phyloP scores from a whole-genome alignment of 2,797 vertebrate species.

The Pelochelys cantorii region DNA sequence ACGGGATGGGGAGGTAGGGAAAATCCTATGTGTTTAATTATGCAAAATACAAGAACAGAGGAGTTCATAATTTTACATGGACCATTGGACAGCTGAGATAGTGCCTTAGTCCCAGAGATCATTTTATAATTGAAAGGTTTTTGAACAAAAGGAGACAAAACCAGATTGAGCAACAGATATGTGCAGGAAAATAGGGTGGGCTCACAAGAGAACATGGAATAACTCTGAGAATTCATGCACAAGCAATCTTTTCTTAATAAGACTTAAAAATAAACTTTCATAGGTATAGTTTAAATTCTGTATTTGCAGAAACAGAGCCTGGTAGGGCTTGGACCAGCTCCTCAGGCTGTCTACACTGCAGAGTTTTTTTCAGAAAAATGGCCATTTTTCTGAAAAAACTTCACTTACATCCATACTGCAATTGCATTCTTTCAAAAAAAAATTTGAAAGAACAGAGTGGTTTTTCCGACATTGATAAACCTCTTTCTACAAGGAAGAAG shows the following conservation, averaged over 20 bases:
- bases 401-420: too few relatives aligned
- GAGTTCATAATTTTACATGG: not conserved
- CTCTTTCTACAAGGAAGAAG: too few relatives aligned
- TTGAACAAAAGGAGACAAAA: slow-evolving; percentile 14
- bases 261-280: too few relatives aligned
- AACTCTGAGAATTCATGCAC: not conserved
- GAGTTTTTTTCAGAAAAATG: too few relatives aligned
- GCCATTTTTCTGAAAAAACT: too few relatives aligned
- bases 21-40: not conserved
- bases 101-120: not conserved
- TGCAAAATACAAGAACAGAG: not conserved
- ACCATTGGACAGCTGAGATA: not conserved
- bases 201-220: slow-evolving; percentile 12
- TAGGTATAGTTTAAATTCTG: too few relatives aligned
- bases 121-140: not conserved
- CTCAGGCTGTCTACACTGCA: too few relatives aligned
- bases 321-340: too few relatives aligned
- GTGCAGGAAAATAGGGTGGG: not conserved
- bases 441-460: too few relatives aligned
- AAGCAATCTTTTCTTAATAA: not conserved
- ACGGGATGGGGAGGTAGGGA: not conserved
- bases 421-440: too few relatives aligned
- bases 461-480: too few relatives aligned
- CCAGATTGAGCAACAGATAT: not conserved
- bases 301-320: too few relatives aligned